Evolutionary conservation across 2,888 invertebrate genomes (phyloP).

Genomic region (Pseudococcus jackbeardsleyi): DNA sequence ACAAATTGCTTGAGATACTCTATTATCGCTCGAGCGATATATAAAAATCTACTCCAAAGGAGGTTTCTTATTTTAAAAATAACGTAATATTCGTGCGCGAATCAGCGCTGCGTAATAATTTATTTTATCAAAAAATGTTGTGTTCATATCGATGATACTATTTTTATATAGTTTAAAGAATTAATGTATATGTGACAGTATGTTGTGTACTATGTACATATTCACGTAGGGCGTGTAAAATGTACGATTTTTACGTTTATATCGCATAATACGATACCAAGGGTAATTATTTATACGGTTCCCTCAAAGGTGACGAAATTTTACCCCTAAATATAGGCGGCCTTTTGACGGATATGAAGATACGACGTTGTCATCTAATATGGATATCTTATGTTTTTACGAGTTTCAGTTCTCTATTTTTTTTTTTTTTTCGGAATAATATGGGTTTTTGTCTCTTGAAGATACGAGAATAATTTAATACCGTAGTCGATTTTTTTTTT

Average conservation of each 20-base stretch:
- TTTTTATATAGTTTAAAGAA: constrained; percentile 7
- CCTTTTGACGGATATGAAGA: neutral
- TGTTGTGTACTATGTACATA: neutral
- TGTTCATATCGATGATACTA: constrained; percentile 28
- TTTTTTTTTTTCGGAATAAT: neutral
- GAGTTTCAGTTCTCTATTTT: neutral
- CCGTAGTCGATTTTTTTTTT: constrained; percentile 1
- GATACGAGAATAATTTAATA: neutral
- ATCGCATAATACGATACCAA: neutral
- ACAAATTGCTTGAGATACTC: neutral
- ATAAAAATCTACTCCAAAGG: neutral
- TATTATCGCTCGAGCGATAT: neutral
- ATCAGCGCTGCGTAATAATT: neutral
- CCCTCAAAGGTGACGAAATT: constrained; percentile 6
- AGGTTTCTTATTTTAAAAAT: neutral
- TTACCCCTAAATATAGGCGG: neutral
- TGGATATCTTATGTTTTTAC: neutral
- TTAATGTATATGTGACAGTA: neutral
- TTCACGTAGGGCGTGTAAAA: neutral
- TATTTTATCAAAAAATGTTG: constrained; percentile 36
- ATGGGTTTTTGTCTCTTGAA: neutral
- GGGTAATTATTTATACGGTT: constrained; percentile 33
- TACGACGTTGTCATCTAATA: neutral
- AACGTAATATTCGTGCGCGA: neutral
- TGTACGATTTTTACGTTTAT: neutral